phyloP scores from a whole-genome alignment of 2,113 vertebrate genomes.

The Gasterosteus aculeatus region DNA sequence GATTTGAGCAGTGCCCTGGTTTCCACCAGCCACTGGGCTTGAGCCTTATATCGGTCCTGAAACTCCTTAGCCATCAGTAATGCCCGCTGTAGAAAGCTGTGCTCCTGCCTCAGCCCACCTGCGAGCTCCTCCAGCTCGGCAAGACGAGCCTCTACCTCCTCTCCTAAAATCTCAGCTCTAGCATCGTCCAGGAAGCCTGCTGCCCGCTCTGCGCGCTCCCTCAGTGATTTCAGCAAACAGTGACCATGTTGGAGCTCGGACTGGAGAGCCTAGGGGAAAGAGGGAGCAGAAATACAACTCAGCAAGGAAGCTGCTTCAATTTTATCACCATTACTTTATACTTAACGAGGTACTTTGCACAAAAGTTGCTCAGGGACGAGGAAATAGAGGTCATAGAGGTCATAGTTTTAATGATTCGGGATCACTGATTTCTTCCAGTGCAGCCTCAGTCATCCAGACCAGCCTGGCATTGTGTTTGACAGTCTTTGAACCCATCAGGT shows the following conservation, averaged over 20 bases:
- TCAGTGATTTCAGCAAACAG: slow-evolving; percentile 88
- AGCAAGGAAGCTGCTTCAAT: neutral
- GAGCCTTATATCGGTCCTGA: slow-evolving; percentile 88
- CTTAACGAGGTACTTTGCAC: slow-evolving; percentile 2
- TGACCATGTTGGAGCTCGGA: slow-evolving; percentile 91
- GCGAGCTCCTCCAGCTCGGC: slow-evolving; percentile 88
- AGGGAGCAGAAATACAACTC: slow-evolving; percentile 32
- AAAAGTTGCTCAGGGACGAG: slow-evolving; percentile 4
- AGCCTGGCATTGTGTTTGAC: slow-evolving; percentile 45
- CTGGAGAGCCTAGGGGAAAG: slow-evolving; percentile 75
- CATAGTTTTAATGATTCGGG: slow-evolving; percentile 13
- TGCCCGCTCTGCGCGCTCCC: slow-evolving; percentile 88
- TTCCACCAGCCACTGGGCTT: slow-evolving; percentile 89
- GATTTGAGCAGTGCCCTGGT: slow-evolving; percentile 82
- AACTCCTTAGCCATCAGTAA: slow-evolving; percentile 92
- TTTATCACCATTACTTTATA: slow-evolving; percentile 9
- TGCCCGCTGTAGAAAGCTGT: slow-evolving; percentile 86
- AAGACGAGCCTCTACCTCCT: slow-evolving; percentile 83
- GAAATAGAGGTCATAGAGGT: neutral
- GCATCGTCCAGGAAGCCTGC: slow-evolving; percentile 84
- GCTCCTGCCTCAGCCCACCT: slow-evolving; percentile 87
- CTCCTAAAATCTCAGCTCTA: slow-evolving; percentile 84
- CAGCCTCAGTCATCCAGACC: slow-evolving; percentile 27
- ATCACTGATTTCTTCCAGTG: slow-evolving; percentile 35
- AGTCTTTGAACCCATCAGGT: slow-evolving; percentile 78